Evolutionary conservation across 2,797 vertebrate species (phyloP), one percentile per base, ranked within the genome.

Genomic region (Eupleurogrammus muticus): DNA sequence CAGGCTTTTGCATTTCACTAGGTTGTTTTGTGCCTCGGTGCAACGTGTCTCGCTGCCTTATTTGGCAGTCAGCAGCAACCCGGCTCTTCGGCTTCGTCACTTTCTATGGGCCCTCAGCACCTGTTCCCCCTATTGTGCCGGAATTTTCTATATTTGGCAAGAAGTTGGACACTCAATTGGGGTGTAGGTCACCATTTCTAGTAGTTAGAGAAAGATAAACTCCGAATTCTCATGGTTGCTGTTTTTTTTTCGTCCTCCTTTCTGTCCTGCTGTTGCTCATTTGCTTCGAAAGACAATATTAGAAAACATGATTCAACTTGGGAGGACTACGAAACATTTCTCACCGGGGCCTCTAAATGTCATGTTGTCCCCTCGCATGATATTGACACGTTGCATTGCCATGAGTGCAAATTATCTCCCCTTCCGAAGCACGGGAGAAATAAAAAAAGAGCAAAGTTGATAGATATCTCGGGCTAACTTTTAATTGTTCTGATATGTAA

Each of bases 81-180:
- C 82, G 13, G 83, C 86, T 87, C 87, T 77, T 77, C 40, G 73
- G 87, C 82, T 79, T 87, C 63, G 83, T 89, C 90, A 85, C 87
- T 90, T 93, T 90, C 85, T 82, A 44, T 73, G 83, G 87, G 79
- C 89, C 89, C 90, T 89, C 88, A 85, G 88, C 94, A 95, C 94
- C 94, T 95, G 94, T 94, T 93, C 89, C 80, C 75, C 69, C 88
- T 87, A 94, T 94, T 94, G 92, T 94, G 87, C 87, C 12, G 85
- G 92, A 93, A 93, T 94, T 92, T 93, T 94, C 94, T 94, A 94
- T 94, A 94, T 94, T 94, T 94, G 93, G 93, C 91, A 79, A 81
- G 88, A 93, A 93, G 90, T 89, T 85, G 80, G 65, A 81, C 88
- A 83, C 85, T 65, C 79, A 71, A 80, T 89, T 79, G 82, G 86